Base-by-base conservation (phyloP, 2,888 invertebrate species). In the Muscina levida region DNA sequence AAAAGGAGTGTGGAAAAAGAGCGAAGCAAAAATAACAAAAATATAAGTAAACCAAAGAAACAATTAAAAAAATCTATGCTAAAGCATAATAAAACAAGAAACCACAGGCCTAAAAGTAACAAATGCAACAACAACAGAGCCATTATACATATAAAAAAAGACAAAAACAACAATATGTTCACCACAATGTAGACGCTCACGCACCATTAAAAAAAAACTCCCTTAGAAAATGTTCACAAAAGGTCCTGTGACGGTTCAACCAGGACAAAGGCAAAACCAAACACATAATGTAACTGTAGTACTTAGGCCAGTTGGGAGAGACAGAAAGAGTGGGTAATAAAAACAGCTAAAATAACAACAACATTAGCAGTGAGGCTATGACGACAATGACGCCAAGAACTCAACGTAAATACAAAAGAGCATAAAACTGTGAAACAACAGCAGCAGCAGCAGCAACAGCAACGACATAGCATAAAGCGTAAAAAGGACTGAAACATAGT, bases 71-170 rank as follows among this genome's bases (percentile, higher is more conserved):
- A 82, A 79, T 76, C 72, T 62, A 72, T 76, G 72, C 65, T 19
- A 79, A 31, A 70, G 53, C 72, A 72, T 57, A 77, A 74, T n/a
- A n/a, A n/a, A n/a, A n/a, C 59, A 77, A 62, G 57, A 77, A 78
- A 81, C 81, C 81, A 72, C 81, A 81, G 67, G 56, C 74, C 74
- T 57, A 67, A 74, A 81, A 81, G 67, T 74, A 78, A 77, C 53
- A 68, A 24, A 37, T 66, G 17, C n/a, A 22, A 57, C 26, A 59
- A 74, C 10, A 70, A 68, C 11, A 46, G 44, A n/a, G n/a, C n/a
- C 17, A 46, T 31, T 31, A 3, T 8, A 31, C 31, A 31, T 31
- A 5, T 8, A 3, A 70, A 0, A n/a, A n/a, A n/a, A n/a, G n/a
- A n/a, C n/a, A n/a, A n/a, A n/a, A n/a, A n/a, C n/a, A n/a, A 5